phyloP scores from a whole-genome alignment of 2,797 vertebrate species.

The Sebastes steindachneri region DNA sequence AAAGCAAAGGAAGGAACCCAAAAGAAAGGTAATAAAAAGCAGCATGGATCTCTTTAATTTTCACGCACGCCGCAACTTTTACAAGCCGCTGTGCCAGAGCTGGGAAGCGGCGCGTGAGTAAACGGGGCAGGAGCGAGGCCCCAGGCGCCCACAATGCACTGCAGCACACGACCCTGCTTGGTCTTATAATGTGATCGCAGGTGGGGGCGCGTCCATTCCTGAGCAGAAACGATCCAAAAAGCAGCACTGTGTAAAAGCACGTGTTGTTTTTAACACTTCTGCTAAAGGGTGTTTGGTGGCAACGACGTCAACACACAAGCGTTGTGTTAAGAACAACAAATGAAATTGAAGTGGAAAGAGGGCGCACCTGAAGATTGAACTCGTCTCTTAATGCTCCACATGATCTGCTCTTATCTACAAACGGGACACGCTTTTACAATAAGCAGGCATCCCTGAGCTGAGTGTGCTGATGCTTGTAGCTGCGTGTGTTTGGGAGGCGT shows the following conservation, averaged over 20 bases:
- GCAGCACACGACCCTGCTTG: slow-evolving; percentile 13
- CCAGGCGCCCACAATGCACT: slow-evolving; percentile 5
- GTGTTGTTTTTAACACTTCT: slow-evolving; percentile 1
- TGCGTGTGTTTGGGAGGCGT: slow-evolving; percentile 8
- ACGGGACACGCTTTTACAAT: slow-evolving; percentile 44
- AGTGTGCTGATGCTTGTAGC: slow-evolving; percentile 13
- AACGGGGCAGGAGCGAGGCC: slow-evolving; percentile 36
- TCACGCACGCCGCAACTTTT: slow-evolving; percentile 74
- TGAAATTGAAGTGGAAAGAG: neutral
- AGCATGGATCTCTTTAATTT: slow-evolving; percentile 79
- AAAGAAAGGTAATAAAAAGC: slow-evolving; percentile 77
- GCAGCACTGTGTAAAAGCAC: neutral
- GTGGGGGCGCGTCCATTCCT: slow-evolving; percentile 14
- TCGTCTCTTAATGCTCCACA: slow-evolving; percentile 4
- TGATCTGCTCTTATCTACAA: slow-evolving; percentile 7
- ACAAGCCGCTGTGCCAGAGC: slow-evolving; percentile 73
- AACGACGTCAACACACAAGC: neutral
- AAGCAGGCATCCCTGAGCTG: slow-evolving; percentile 42
- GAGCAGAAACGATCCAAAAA: slow-evolving; percentile 2
- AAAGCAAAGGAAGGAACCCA: slow-evolving; percentile 1
- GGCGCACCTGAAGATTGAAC: neutral
- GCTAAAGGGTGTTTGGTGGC: neutral
- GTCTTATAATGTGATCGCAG: slow-evolving; percentile 21
- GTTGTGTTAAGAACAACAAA: neutral
- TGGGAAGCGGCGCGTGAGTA: slow-evolving; percentile 43